These are phyloP conservation scores for Eriosoma lanigerum DNA, from an alignment of 1,140 invertebrate genomes.

Conservation along the genomic window DNA sequence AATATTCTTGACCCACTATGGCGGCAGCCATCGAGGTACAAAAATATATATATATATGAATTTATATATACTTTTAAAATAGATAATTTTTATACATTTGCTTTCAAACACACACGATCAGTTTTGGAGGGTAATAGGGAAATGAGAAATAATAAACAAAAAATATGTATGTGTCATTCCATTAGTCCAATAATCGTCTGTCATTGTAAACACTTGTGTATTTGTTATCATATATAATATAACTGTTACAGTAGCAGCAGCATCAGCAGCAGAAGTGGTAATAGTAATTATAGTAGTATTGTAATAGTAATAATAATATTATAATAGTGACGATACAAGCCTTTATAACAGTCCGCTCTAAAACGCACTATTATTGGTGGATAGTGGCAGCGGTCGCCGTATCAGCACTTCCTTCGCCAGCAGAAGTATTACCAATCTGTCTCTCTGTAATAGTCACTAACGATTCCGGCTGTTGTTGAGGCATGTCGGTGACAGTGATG, in stretches of 20 bases:
- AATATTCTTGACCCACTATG: not conserved
- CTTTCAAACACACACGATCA: not conserved
- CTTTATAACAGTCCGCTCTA: too few species aligned
- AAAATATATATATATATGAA: too few species aligned
- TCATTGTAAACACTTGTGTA: not conserved
- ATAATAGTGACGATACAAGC: not conserved
- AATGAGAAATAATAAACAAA: not conserved
- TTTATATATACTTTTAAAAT: too few species aligned
- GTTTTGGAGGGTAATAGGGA: not conserved
- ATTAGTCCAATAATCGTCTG: too few species aligned
- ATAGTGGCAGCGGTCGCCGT: not conserved
- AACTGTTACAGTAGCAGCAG: not conserved
- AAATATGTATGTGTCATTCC: not conserved
- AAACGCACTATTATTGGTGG: constrained; percentile 8
- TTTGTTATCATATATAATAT: not conserved
- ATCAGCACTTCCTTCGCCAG: not conserved
- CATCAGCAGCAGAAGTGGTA: not conserved
- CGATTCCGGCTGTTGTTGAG: not conserved
- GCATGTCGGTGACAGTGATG: too few species aligned
- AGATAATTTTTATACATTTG: not conserved
- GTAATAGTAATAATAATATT: not conserved
- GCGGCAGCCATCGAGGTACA: not conserved
- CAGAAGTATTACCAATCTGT: too few species aligned
- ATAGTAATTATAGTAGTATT: not conserved
- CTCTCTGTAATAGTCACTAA: too few species aligned